Evolutionary conservation across 2,888 invertebrate species (phyloP), one percentile per base, ranked within the genome.

Genomic region (Drosophila demipolita): DNA sequence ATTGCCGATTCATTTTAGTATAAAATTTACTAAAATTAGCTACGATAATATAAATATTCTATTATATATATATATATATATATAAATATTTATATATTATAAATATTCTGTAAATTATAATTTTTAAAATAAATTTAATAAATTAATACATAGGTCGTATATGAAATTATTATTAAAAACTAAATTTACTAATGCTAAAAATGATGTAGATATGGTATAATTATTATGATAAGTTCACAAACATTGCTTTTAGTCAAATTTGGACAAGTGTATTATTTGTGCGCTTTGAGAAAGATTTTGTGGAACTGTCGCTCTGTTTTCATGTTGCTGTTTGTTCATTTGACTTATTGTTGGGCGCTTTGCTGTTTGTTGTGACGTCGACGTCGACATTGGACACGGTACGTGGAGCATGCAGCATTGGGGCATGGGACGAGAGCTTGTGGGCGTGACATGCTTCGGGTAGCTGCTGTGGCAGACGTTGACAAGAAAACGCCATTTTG

Each of bases 401-500:
- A 40, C 70, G 66, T 59, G 53, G 73, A 7, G 17, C 54, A 17
- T 54, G 57, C 40, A 6, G 23, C 23, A 38, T 17, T 63, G 63
- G 53, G 57, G 62, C 38, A 32, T 26, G 50, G 69, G 69, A 26
- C 57, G 62, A 57, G 63, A 48, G 74, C 66, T 69, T 36, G 89
- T 83, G 89, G 89, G 89, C 84, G 84, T 89, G 70, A 81, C 84
- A 71, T 79, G 82, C 75, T 69, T 66, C 70, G 64, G 73, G 69
- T 71, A 64, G 70, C 75, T 87, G 75, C 76, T 77, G 80, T 86
- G 76, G 83, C 87, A 87, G 85, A 88, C 87, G 88, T 91, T 91
- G 91, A 91, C 91, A 91, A 90, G 91, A 85, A 90, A 90, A 91
- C 91, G 90, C 91, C 91, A 91, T 91, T 91, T 85, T 85, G 82